These are phyloP conservation scores for Leptarthrus brevirostris DNA, from an alignment of 2,888 invertebrate species.

Conservation along the genomic window DNA sequence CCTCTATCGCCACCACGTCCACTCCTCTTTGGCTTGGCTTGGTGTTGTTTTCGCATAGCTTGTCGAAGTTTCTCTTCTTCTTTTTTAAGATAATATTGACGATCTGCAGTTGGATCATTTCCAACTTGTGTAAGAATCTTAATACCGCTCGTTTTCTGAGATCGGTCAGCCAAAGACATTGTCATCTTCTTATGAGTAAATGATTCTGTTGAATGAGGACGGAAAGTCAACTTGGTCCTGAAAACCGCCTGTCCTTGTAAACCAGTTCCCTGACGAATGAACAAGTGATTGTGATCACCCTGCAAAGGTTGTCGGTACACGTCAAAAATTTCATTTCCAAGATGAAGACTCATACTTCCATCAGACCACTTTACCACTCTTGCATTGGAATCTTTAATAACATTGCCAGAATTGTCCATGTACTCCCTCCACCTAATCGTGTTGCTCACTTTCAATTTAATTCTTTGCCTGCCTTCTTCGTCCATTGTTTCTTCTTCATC, in stretches of 20 bases:
- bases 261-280: slow-evolving; percentile 97
- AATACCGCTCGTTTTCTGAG: slow-evolving; percentile 92
- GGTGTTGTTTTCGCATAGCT: slow-evolving; percentile 76
- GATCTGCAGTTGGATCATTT: slow-evolving; percentile 91
- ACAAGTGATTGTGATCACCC: slow-evolving; percentile 97
- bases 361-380: slow-evolving; percentile 97
- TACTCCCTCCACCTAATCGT: slow-evolving; percentile 94
- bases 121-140: slow-evolving; percentile 88
- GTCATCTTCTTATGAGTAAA: slow-evolving; percentile 99
- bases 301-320: slow-evolving; percentile 93
- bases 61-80: slow-evolving; percentile 96
- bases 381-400: slow-evolving; percentile 91
- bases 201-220: slow-evolving; percentile 98
- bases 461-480: slow-evolving; percentile 89
- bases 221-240: slow-evolving; percentile 94
- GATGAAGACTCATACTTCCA: slow-evolving; percentile 95
- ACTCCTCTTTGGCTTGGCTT: slow-evolving; percentile 70
- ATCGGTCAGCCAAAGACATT: slow-evolving; percentile 93
- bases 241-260: slow-evolving; percentile 98
- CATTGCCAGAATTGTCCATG: slow-evolving; percentile 84
- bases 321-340: slow-evolving; percentile 98
- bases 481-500: slow-evolving; percentile 98
- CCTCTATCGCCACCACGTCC: slow-evolving; percentile 64
- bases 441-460: slow-evolving; percentile 95
- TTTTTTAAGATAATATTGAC: slow-evolving; percentile 93